Evolutionary conservation across 1,140 invertebrate species (phyloP), one percentile per base, ranked within the genome.

Genomic region (Drosophila parabipectinata): DNA sequence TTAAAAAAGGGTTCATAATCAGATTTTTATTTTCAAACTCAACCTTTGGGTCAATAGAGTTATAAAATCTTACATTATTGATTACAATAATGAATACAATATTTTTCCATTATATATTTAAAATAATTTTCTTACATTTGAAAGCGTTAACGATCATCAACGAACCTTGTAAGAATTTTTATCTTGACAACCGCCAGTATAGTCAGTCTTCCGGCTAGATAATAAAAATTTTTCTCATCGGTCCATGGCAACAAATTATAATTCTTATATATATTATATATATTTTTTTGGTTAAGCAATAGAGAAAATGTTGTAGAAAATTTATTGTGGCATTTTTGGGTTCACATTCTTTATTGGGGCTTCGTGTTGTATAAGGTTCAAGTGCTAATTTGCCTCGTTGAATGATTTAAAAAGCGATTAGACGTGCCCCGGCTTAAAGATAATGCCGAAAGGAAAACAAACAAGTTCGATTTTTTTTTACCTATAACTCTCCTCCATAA

Each of bases 341-440:
- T 66, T 30, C 32, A 48, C 7, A 59, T 56, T 48, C 9, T 32
- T 41, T 55, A 50, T 78, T 60, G 54, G 32, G 7, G 26, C 47
- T 47, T n/a, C 24, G 34, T 37, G 48, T 77, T 80, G 73, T 77
- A 78, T 74, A 68, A 61, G 69, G 72, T 76, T 67, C 72, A 76
- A 79, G 60, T 71, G 74, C 62, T 72, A 87, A 87, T 87, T 85
- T 87, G 74, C 57, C 64, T 88, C 78, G 79, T 79, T 37, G 68
- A 87, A 87, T 88, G 82, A 87, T 88, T 88, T 76, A 79, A 83
- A 88, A 88, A 62, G 79, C 60, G 82, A 87, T 87, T 87, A 87
- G 71, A 77, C 59, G 67, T 85, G 67, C 59, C 45, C 41, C 21
- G 3, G 14, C 10, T 10, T 45, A 37, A 68, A 60, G 81, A 80